Evolutionary conservation across 2,113 vertebrate genomes (phyloP).

Genomic region (Hypomesus transpacificus): DNA sequence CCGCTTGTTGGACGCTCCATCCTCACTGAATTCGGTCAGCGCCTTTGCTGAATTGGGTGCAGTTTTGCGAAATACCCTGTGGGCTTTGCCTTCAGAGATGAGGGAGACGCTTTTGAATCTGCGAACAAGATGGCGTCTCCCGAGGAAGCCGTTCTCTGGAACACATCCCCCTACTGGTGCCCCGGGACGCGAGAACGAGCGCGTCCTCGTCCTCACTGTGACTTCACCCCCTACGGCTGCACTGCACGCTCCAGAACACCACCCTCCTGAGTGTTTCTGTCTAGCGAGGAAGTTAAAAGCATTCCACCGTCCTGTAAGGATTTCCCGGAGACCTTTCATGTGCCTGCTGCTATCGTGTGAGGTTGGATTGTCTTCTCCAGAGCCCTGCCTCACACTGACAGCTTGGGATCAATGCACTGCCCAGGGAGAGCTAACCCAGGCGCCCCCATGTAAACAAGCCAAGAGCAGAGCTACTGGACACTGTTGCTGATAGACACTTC

Average conservation of each 20-base stretch:
- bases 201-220: slow-evolving; percentile 9
- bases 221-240: not conserved
- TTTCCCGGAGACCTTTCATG: too few species aligned
- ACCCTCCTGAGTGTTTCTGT: too few species aligned
- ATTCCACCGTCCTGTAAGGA: too few species aligned
- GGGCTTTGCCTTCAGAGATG: slow-evolving; percentile 5
- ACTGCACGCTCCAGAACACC: too few species aligned
- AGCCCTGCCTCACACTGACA: not conserved
- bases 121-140: not conserved
- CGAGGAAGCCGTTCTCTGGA: not conserved
- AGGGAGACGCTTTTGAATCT: slow-evolving; percentile 18
- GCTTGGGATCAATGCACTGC: not conserved
- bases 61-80: not conserved
- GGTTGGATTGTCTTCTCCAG: not conserved
- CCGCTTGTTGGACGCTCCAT: too few species aligned
- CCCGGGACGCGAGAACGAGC: slow-evolving; percentile 13
- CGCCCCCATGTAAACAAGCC: not conserved
- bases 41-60: slow-evolving; percentile 23
- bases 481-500: not conserved
- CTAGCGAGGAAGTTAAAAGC: too few species aligned
- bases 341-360: too few species aligned
- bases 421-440: not conserved
- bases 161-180: not conserved
- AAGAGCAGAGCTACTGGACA: not conserved
- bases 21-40: not conserved